Base-by-base conservation (phyloP, 2,888 invertebrate genomes). In the Lottia scabra region DNA sequence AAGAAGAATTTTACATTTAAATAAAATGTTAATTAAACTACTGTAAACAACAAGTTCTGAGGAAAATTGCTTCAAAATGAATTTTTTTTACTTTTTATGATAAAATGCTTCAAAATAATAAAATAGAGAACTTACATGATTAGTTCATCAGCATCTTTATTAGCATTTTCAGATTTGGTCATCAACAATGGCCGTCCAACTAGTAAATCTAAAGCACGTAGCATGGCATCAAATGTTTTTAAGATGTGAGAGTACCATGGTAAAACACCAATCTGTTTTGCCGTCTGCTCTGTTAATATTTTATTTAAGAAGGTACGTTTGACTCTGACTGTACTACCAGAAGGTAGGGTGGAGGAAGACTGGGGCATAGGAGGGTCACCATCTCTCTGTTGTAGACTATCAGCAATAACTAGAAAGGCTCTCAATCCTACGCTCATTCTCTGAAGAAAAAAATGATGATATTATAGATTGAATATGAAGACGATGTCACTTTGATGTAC, bases 341-440 rank as follows among this genome's bases (percentile, higher is more conserved):
- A 98, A 0, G 98, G 98, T 70, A 98, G 90, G 0, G 96, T 96
- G 0, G 97, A 97, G 73, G 97, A 95, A 0, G 97, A 96, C 79
- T 98, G 92, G 0, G 99, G 99, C 99, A 99, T 99, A 0, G 98
- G 99, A 0, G 99, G 99, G 85, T 99, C 98, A 0, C 98, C 98
- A 88, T 99, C 99, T 87, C 98, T 98, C 89, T 99, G 99, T 87
- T 99, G 99, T 70, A 99, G 91, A 82, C 98, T 96, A 88, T 99
- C 99, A 0, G 99, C 98, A 2, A 99, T 98, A 0, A 99, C 99
- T 15, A 99, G 92, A 88, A 99, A 98, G 0, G 99, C 99, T 83
- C 99, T 92, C 67, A 99, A 91, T 0, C 99, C 99, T 71, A 99
- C 99, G 83, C 97, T 98, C 99, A 99, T 99, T 76, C 99, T 92